These are phyloP conservation scores for Sakesphorus luctuosus DNA, from an alignment of 2,113 vertebrate species.

Conservation along the genomic window DNA sequence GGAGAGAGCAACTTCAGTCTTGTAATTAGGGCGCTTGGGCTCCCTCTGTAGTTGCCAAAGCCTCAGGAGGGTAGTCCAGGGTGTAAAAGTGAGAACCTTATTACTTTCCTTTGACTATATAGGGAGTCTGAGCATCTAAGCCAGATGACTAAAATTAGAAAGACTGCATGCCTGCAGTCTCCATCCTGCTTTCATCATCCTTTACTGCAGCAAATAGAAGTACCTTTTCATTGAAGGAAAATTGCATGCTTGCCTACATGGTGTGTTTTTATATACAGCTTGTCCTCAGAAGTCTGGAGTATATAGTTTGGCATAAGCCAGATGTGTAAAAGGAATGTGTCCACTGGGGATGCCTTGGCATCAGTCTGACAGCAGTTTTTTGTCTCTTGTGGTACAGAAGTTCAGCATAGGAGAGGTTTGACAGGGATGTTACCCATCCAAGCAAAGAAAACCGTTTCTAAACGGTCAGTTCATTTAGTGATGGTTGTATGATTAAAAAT, in stretches of 20 bases:
- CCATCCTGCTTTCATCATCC: slow-evolving; percentile 7
- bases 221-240: slow-evolving; percentile 24
- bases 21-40: not conserved
- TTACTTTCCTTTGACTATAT: slow-evolving; percentile 31
- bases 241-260: not conserved
- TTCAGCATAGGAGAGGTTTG: not conserved
- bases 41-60: not conserved
- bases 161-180: not conserved
- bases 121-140: slow-evolving; percentile 1
- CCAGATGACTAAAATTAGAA: slow-evolving; percentile 40
- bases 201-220: not conserved
- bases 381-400: not conserved
- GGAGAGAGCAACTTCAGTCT: not conserved
- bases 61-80: not conserved
- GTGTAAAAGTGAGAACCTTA: not conserved
- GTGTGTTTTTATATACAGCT: not conserved
- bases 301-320: not conserved
- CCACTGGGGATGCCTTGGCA: not conserved
- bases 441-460: not conserved
- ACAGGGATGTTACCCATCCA: not conserved
- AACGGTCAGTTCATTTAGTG: not conserved
- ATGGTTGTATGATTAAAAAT: not conserved
- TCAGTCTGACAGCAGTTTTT: not conserved
- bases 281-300: not conserved
- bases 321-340: not conserved